A percentile compares a stretch with the other conserved stretches of the same genome.
Evolutionary conservation across 2,888 invertebrate species (phyloP).

Genomic region (Polietes domitor): DNA sequence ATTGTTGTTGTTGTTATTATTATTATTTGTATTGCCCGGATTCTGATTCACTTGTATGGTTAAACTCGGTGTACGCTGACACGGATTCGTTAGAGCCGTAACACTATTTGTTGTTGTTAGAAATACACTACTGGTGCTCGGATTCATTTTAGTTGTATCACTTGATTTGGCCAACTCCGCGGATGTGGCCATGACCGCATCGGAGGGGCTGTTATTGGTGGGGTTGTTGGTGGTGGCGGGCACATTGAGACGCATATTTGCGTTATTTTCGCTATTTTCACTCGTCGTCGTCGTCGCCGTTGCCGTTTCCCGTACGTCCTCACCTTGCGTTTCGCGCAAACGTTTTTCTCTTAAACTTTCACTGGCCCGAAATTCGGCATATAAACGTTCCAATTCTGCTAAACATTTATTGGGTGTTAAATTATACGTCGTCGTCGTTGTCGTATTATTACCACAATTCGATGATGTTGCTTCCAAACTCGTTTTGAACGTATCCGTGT

Average conservation of each 20-base stretch:
- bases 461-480: slow-evolving; percentile 48
- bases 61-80: slow-evolving; percentile 78
- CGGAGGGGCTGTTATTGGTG: neutral
- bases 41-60: slow-evolving; percentile 80
- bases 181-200: slow-evolving; percentile 64
- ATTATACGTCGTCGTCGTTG: slow-evolving; percentile 64
- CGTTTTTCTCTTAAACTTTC: slow-evolving; percentile 74
- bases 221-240: slow-evolving; percentile 69
- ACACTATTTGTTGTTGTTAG: slow-evolving; percentile 71
- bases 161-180: slow-evolving; percentile 66
- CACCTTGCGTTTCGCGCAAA: slow-evolving; percentile 46
- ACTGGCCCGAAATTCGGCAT: slow-evolving; percentile 79
- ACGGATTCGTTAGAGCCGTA: slow-evolving; percentile 68
- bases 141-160: slow-evolving; percentile 51
- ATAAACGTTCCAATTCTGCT: slow-evolving; percentile 78
- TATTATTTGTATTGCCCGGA: slow-evolving; percentile 68
- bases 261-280: slow-evolving; percentile 6
- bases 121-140: slow-evolving; percentile 75
- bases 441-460: slow-evolving; percentile 9
- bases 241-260: slow-evolving; percentile 79
- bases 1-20: slow-evolving; percentile 63
- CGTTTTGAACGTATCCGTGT: slow-evolving; percentile 64
- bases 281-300: slow-evolving; percentile 28
- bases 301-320: neutral
- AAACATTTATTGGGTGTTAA: slow-evolving; percentile 78